Percentiles rank a stretch among this genome's conserved stretches.
These are phyloP conservation scores for Bradypodion pumilum DNA, from an alignment of 2,797 vertebrate genomes.

Conservation along the genomic window DNA sequence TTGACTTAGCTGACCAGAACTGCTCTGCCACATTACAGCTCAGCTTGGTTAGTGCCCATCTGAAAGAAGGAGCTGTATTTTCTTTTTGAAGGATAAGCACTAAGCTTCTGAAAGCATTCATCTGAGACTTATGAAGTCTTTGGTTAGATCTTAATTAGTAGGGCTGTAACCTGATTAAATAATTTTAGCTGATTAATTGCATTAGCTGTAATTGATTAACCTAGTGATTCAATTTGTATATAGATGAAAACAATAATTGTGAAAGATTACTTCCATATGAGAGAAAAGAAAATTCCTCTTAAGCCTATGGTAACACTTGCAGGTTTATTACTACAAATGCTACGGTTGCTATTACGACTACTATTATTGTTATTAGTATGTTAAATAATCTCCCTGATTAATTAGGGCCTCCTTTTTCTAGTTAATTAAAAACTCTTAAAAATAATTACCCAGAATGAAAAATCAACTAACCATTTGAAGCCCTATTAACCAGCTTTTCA, in stretches of 20 bases:
- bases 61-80: background rate
- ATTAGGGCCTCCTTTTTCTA: background rate
- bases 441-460: background rate
- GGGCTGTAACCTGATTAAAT: background rate
- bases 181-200: background rate
- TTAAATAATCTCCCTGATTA: background rate
- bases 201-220: constrained; percentile 1
- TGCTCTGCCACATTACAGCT: too few relatives aligned
- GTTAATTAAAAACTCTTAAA: background rate
- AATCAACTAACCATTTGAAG: background rate
- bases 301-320: background rate
- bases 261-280: background rate
- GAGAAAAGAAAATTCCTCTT: background rate
- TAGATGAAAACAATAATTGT: background rate
- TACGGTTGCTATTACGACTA: background rate
- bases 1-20: too few relatives aligned
- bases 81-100: background rate
- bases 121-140: background rate
- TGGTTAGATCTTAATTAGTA: background rate
- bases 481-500: background rate
- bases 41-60: too few relatives aligned
- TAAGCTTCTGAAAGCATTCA: background rate
- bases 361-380: background rate
- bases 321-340: background rate
- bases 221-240: background rate